phyloP scores from a whole-genome alignment of 2,113 vertebrate species.

The Bungarus multicinctus region DNA sequence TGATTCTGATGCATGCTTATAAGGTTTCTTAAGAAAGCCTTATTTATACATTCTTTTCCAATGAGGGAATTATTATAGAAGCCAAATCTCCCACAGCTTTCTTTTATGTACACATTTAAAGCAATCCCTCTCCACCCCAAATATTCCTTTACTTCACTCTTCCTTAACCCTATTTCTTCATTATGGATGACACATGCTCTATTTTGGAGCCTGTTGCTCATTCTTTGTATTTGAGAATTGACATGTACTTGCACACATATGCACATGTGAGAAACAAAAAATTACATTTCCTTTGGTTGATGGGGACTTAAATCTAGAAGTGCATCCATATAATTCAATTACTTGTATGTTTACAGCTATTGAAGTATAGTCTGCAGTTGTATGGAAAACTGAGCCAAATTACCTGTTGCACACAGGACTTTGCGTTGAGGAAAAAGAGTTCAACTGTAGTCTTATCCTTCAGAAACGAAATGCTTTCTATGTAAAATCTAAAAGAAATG shows the following conservation, averaged over 20 bases:
- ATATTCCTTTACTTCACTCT: not conserved
- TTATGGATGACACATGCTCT: not conserved
- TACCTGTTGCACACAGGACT: slow-evolving; percentile 91
- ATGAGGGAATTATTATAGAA: slow-evolving; percentile 12
- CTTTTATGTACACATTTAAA: not conserved
- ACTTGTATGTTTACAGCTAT: not conserved
- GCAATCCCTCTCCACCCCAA: not conserved
- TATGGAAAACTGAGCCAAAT: slow-evolving; percentile 24
- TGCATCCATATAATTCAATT: not conserved
- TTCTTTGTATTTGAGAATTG: not conserved
- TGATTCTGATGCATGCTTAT: not conserved
- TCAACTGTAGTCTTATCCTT: slow-evolving; percentile 94
- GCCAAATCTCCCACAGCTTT: slow-evolving; percentile 1
- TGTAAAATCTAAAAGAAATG: slow-evolving; percentile 87
- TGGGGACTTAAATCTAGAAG: not conserved
- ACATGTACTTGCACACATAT: not conserved
- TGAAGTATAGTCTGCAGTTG: not conserved
- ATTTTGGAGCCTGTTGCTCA: not conserved
- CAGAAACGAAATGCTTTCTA: slow-evolving; percentile 91
- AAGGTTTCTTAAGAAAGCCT: not conserved
- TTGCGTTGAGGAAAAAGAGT: slow-evolving; percentile 97
- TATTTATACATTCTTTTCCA: not conserved
- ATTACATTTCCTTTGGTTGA: not conserved
- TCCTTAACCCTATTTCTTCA: not conserved
- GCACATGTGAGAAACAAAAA: not conserved